Evolutionary conservation across 2,797 vertebrate genomes (phyloP).

Genomic region (Prionace glauca): DNA sequence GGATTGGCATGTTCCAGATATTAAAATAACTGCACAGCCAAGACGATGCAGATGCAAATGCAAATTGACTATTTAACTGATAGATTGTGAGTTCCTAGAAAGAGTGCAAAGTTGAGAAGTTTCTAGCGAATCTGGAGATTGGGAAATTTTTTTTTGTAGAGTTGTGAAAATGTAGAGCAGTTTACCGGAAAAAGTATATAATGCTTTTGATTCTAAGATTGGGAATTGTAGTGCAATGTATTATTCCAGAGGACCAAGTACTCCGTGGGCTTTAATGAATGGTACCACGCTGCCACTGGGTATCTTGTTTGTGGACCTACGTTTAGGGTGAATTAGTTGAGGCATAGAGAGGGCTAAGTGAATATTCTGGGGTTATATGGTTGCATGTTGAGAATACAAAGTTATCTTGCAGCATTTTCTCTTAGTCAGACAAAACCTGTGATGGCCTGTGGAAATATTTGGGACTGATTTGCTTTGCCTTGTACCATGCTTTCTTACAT

Average conservation of each 20-base stretch:
- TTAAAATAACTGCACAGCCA: background rate
- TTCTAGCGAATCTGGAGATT: background rate
- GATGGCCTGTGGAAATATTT: background rate
- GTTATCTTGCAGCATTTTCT: background rate
- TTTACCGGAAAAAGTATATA: background rate
- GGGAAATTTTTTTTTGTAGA: background rate
- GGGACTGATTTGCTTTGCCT: background rate
- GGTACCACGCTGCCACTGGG: background rate
- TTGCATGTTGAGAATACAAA: background rate
- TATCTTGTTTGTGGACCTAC: background rate
- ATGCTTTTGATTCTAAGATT: background rate
- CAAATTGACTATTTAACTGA: background rate
- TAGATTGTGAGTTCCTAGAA: background rate
- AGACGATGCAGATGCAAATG: background rate
- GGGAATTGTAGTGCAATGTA: no score
- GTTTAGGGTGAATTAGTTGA: background rate
- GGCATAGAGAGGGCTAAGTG: background rate
- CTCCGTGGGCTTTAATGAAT: background rate
- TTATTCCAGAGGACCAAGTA: background rate
- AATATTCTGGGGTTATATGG: background rate
- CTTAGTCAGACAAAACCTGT: background rate
- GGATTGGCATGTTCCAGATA: background rate
- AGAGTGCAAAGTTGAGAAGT: background rate
- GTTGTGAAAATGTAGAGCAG: background rate
- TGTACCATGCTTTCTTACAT: background rate